These are phyloP conservation scores for Perodicticus potto DNA, from an alignment of 2,797 vertebrate genomes.

Conservation along the genomic window DNA sequence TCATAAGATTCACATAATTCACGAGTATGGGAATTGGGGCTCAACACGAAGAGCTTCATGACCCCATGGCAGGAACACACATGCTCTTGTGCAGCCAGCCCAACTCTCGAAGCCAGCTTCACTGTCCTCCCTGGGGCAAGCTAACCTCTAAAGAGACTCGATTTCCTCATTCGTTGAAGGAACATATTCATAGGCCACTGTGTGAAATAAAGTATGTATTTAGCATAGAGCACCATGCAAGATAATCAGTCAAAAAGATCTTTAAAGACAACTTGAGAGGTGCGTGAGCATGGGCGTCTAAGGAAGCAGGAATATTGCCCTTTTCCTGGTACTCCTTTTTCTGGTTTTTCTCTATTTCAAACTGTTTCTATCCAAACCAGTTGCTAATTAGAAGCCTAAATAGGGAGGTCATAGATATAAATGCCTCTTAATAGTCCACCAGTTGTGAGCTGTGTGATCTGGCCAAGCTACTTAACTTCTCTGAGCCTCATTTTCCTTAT, in stretches of 20 bases:
- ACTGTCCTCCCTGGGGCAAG: rapidly evolving
- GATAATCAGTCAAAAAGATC: not conserved
- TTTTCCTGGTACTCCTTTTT: not conserved
- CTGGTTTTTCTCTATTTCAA: slow-evolving; percentile 16
- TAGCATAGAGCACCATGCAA: not conserved
- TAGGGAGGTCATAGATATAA: not conserved
- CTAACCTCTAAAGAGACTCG: not conserved
- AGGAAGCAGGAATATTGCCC: not conserved
- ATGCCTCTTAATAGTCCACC: not conserved
- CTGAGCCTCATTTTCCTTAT: slow-evolving; percentile 12
- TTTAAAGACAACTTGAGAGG: not conserved
- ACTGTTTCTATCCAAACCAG: not conserved
- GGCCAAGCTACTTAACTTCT: not conserved
- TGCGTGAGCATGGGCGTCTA: not conserved
- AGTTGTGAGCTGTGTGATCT: not conserved
- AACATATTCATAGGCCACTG: no score
- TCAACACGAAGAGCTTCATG: not conserved
- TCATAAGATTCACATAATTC: not conserved
- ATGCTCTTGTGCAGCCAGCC: not conserved
- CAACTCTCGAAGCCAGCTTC: not conserved
- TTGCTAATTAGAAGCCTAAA: not conserved
- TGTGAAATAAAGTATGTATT: not conserved
- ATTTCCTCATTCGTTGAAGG: not conserved
- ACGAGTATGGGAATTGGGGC: not conserved
- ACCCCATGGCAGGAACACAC: not conserved